phyloP scores from a whole-genome alignment of 2,888 invertebrate species.

The Eilema griseolum region DNA sequence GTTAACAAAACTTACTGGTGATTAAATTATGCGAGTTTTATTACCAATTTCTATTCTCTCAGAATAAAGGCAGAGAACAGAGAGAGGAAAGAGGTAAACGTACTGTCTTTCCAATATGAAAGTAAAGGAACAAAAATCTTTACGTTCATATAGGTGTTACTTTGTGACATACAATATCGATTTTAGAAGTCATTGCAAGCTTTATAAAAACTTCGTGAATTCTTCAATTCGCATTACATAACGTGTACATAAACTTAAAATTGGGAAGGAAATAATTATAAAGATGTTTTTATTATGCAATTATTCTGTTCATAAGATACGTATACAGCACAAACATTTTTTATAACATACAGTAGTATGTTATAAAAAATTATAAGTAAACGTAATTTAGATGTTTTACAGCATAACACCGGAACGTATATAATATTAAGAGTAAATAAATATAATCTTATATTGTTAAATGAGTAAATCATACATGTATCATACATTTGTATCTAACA shows the following conservation, averaged over 20 bases:
- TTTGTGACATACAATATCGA: not conserved
- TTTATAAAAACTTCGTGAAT: not conserved
- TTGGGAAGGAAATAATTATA: slow-evolving; percentile 1
- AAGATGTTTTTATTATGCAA: not conserved
- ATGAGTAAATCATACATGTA: not conserved
- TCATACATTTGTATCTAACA: too few relatives aligned
- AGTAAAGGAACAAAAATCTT: too few relatives aligned
- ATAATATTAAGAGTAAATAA: not conserved
- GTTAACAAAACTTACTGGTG: too few relatives aligned
- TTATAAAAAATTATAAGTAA: not conserved
- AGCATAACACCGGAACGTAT: not conserved
- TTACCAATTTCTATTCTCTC: too few relatives aligned
- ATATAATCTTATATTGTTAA: not conserved
- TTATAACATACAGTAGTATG: too few relatives aligned
- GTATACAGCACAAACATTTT: not conserved
- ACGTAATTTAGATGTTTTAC: not conserved
- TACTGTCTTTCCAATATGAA: too few relatives aligned
- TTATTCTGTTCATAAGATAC: not conserved
- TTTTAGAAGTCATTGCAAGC: not conserved
- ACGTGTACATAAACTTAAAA: not conserved
- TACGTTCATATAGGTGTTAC: too few relatives aligned
- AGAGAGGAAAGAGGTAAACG: too few relatives aligned
- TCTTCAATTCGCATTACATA: not conserved
- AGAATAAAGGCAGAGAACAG: too few relatives aligned
- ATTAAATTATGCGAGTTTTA: too few relatives aligned